These are phyloP conservation scores for Forbesichthys papilliferus DNA, from an alignment of 2,113 vertebrate species.

Conservation along the genomic window DNA sequence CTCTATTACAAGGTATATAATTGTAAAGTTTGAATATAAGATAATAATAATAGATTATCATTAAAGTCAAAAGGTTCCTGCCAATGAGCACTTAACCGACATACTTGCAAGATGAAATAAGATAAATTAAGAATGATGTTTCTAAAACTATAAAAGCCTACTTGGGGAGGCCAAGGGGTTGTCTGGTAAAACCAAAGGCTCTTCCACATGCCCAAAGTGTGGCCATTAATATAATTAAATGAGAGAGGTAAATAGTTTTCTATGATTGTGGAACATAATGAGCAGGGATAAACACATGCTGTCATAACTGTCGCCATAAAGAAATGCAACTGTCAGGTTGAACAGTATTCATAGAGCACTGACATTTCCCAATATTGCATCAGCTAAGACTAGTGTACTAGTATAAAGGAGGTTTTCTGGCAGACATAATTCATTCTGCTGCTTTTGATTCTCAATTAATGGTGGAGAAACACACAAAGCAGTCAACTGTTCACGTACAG, in stretches of 20 bases:
- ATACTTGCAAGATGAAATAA: neutral
- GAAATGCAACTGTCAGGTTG: slow-evolving; percentile 32
- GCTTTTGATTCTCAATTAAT: slow-evolving; percentile 50
- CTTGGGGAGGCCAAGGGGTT: slow-evolving; percentile 1
- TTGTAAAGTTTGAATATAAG: too few species aligned
- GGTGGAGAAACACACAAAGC: slow-evolving; percentile 32
- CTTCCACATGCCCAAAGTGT: neutral
- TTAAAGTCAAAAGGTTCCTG: neutral
- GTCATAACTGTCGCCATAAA: slow-evolving; percentile 27
- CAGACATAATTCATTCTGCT: neutral
- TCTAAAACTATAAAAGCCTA: too few species aligned
- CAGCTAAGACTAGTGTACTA: slow-evolving; percentile 6
- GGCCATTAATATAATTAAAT: slow-evolving; percentile 15
- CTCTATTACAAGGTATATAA: too few species aligned
- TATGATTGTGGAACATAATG: slow-evolving; percentile 31
- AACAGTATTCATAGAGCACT: slow-evolving; percentile 22
- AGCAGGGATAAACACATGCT: slow-evolving; percentile 42
- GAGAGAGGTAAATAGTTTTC: slow-evolving; percentile 17
- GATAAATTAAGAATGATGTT: neutral
- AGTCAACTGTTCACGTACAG: slow-evolving; percentile 28
- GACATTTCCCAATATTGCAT: slow-evolving; percentile 12
- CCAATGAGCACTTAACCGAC: neutral
- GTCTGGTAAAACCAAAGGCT: slow-evolving; percentile 2
- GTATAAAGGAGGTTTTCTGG: neutral
- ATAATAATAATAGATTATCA: too few species aligned